Evolutionary conservation across 2,113 vertebrate genomes (phyloP).

Genomic region (Collichthys lucidus): DNA sequence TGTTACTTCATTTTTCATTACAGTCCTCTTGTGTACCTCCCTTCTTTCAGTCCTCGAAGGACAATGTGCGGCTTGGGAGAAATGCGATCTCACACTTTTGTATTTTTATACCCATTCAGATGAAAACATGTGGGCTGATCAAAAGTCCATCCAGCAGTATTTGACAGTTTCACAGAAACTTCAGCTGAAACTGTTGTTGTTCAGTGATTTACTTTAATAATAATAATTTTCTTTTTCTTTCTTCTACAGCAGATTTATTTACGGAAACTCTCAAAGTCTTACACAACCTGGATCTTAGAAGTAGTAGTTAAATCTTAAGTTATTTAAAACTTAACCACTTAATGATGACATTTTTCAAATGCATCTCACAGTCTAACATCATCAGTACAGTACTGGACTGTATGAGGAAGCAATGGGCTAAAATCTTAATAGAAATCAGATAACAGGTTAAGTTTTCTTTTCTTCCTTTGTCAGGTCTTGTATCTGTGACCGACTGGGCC

Average conservation of each 20-base stretch:
- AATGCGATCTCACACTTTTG: slow-evolving; percentile 57
- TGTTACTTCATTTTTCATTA: slow-evolving; percentile 11
- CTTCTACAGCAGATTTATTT: not conserved
- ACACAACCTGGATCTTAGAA: not conserved
- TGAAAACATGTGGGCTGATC: not conserved
- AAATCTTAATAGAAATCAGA: not conserved
- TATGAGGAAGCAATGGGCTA: not conserved
- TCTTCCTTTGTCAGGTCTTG: slow-evolving; percentile 55
- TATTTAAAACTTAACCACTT: too few relatives aligned
- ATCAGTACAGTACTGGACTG: not conserved
- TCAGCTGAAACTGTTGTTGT: slow-evolving; percentile 13
- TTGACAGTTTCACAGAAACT: slow-evolving; percentile 64
- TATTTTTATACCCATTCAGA: slow-evolving; percentile 29
- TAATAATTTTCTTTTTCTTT: too few relatives aligned
- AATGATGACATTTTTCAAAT: too few relatives aligned
- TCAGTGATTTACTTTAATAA: not conserved
- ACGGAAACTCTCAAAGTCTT: too few relatives aligned
- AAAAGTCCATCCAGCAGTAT: slow-evolving; percentile 5
- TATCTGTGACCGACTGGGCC: slow-evolving; percentile 88
- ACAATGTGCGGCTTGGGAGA: not conserved
- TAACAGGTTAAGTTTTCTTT: not conserved
- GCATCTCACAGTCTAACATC: too few relatives aligned
- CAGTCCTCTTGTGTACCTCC: not conserved
- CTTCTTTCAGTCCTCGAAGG: not conserved
- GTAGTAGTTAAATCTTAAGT: not conserved